phyloP scores from a whole-genome alignment of 2,888 invertebrate species.

The Salticus scenicus region DNA sequence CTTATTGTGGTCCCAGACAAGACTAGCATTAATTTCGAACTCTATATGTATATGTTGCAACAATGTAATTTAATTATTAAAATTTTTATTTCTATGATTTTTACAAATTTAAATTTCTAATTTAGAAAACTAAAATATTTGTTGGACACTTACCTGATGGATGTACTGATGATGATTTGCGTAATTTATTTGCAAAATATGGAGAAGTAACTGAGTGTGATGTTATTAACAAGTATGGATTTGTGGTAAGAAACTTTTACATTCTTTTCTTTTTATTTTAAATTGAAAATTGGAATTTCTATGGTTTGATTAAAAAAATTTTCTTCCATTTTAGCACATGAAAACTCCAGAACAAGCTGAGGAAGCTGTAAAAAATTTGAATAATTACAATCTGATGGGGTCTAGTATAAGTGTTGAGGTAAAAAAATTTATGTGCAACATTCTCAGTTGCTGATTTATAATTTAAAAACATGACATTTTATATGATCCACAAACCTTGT shows the following conservation, averaged over 20 bases:
- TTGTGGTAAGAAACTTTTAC: conserved; percentile 83
- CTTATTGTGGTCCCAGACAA: too few relatives aligned
- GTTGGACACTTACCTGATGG: conserved; percentile 96
- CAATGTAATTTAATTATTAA: too few relatives aligned
- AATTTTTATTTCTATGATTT: neutral
- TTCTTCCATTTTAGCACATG: conserved; percentile 81
- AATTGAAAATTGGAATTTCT: too few relatives aligned
- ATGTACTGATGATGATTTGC: conserved; percentile 92
- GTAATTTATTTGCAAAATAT: conserved; percentile 94
- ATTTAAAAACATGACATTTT: too few relatives aligned
- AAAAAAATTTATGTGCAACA: too few relatives aligned
- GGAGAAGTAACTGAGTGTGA: conserved; percentile 97
- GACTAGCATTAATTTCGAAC: neutral
- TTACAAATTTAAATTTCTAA: neutral
- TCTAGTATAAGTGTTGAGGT: conserved; percentile 95
- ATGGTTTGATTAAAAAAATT: neutral
- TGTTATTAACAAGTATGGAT: conserved; percentile 97
- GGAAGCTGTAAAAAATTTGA: conserved; percentile 92
- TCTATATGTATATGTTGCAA: neutral
- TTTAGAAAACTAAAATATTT: conserved; percentile 90
- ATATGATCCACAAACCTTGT: too few relatives aligned
- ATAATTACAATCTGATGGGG: conserved; percentile 93
- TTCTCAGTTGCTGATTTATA: too few relatives aligned
- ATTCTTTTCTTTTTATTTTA: neutral
- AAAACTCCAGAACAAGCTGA: conserved; percentile 92